Percentiles rank a stretch among this genome's conserved stretches.
Evolutionary conservation across 2,113 vertebrate species (phyloP).

Genomic region (Lycaon pictus): DNA sequence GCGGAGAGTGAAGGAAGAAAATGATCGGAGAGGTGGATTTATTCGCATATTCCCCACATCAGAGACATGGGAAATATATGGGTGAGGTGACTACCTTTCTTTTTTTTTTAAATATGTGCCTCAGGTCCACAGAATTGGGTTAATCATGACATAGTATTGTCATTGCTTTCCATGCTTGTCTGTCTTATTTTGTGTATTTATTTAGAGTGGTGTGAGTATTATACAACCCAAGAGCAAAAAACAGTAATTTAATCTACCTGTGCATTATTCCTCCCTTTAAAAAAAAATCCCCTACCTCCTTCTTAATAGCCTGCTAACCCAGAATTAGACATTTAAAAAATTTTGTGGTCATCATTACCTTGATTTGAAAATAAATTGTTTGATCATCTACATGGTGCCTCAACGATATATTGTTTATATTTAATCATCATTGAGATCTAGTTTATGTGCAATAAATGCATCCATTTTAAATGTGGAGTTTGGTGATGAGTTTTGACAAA

Average conservation of each 20-base stretch:
- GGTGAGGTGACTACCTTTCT: constrained; percentile 88
- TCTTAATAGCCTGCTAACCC: not conserved
- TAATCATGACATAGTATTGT: not conserved
- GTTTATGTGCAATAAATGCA: not conserved
- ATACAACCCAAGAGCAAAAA: not conserved
- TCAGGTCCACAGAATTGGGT: not conserved
- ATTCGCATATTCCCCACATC: constrained; percentile 96
- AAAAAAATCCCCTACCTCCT: not conserved
- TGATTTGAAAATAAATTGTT: not conserved
- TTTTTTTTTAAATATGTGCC: not conserved
- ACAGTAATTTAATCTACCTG: not conserved
- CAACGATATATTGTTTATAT: not conserved
- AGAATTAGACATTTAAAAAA: not conserved
- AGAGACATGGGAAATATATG: constrained; percentile 95
- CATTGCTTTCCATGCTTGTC: not conserved
- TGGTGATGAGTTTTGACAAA: constrained; percentile 7
- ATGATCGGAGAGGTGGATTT: constrained; percentile 96
- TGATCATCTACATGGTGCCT: not conserved
- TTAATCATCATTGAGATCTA: not conserved
- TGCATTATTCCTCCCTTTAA: not conserved
- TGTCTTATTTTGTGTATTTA: constrained; percentile 36
- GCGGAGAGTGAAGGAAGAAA: constrained; percentile 94
- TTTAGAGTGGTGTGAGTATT: not conserved
- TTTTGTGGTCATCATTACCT: constrained; percentile 26
- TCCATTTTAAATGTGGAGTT: constrained; percentile 42